Percentiles rank a stretch among this genome's conserved stretches.
These are phyloP conservation scores for Apaloderma vittatum DNA, from an alignment of 2,113 vertebrate genomes.

Conservation along the genomic window DNA sequence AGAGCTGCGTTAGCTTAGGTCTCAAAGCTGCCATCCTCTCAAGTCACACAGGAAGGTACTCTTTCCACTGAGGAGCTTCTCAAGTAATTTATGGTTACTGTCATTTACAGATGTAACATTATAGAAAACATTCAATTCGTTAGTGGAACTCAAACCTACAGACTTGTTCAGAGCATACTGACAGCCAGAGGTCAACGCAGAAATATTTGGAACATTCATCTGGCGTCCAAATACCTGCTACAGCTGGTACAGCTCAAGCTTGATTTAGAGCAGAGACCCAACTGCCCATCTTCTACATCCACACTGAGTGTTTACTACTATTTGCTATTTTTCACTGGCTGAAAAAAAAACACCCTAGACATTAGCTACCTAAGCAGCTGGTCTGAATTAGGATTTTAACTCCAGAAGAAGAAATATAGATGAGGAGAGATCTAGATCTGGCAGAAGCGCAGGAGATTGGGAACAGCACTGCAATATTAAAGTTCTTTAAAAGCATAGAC, in stretches of 20 bases:
- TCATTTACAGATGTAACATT: background rate
- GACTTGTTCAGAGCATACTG: background rate
- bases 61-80: background rate
- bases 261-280: slow-evolving; percentile 21
- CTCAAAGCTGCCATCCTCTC: background rate
- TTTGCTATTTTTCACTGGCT: background rate
- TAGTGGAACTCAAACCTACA: background rate
- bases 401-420: slow-evolving; percentile 7
- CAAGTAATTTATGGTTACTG: background rate
- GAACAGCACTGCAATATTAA: background rate
- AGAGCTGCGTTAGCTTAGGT: background rate
- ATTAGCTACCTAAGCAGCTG: slow-evolving; percentile 31
- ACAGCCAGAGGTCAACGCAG: slow-evolving; percentile 29
- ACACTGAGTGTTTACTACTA: background rate
- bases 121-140: slow-evolving; percentile 37
- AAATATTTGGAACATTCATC: slow-evolving; percentile 33
- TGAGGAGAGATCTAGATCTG: background rate
- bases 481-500: background rate
- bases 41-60: background rate
- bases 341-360: background rate
- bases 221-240: background rate
- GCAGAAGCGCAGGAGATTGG: background rate
- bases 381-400: slow-evolving; percentile 5
- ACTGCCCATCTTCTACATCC: background rate
- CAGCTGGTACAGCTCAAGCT: slow-evolving; percentile 39